Conservation (phyloP, 2,113 vertebrate genomes). For the Corythornis cristatus region DNA sequence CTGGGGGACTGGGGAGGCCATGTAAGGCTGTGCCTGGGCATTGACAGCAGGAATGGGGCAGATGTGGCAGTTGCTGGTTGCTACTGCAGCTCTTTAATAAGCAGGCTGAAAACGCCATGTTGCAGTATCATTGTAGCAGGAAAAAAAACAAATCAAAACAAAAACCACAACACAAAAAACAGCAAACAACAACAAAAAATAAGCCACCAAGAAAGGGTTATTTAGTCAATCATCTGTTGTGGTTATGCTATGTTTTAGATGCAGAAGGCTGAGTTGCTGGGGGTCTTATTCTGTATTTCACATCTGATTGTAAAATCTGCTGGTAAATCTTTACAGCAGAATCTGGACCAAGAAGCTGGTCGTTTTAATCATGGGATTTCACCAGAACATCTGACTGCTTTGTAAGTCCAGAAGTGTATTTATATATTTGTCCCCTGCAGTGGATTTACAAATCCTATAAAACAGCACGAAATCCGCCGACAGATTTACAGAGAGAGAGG, state of each 20-base stretch:
- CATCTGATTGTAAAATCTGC: not conserved
- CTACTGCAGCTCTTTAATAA: not conserved
- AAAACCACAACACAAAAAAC: no score
- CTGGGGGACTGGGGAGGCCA: not conserved
- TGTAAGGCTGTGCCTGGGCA: not conserved
- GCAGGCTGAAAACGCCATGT: not conserved
- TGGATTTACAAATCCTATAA: not conserved
- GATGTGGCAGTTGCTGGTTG: rapidly evolving
- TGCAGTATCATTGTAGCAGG: not conserved
- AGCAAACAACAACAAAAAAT: no score
- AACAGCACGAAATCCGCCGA: not conserved
- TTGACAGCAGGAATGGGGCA: not conserved
- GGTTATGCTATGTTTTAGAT: not conserved
- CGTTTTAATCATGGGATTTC: not conserved
- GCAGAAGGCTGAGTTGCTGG: not conserved
- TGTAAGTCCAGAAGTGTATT: not conserved
- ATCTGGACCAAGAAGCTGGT: not conserved
- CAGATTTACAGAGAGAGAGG: not conserved
- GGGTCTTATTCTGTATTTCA: not conserved
- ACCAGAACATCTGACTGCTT: not conserved
- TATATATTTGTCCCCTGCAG: not conserved
- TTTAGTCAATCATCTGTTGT: not conserved
- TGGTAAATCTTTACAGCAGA: not conserved
- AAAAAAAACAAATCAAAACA: not conserved
- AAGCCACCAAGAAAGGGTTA: not conserved